A percentile compares a stretch with the other conserved stretches of the same genome.
Evolutionary conservation across 2,113 vertebrate species (phyloP).

Genomic region (Psittacula cyanocephala): DNA sequence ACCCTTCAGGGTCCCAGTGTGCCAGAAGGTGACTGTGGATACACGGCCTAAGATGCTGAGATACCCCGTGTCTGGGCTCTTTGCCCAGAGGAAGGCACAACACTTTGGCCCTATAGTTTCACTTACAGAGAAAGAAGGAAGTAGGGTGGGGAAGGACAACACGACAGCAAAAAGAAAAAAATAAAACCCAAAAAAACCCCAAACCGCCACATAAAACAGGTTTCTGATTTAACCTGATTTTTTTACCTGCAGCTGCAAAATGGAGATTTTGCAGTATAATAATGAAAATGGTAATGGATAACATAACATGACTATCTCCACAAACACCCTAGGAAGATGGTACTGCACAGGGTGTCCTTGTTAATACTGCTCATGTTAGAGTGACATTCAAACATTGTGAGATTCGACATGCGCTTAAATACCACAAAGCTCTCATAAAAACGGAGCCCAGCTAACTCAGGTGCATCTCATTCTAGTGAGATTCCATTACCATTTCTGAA

Average conservation of each 20-base stretch:
- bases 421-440: not conserved
- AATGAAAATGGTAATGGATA: not conserved
- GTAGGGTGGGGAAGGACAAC: not conserved
- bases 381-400: not conserved
- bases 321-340: not conserved
- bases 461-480: not conserved
- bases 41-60: not conserved
- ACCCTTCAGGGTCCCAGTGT: not conserved
- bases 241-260: not conserved
- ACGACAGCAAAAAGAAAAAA: not conserved
- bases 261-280: not conserved
- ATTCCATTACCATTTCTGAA: not conserved
- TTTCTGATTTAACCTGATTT: not conserved
- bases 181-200: accelerated
- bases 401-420: not conserved
- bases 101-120: not conserved
- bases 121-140: accelerated
- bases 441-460: not conserved
- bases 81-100: not conserved
- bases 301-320: not conserved
- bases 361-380: not conserved
- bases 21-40: not conserved
- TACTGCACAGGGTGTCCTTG: not conserved
- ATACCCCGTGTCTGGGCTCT: not conserved
- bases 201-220: not conserved